Evolutionary conservation across 2,797 vertebrate species (phyloP).

Genomic region (Orientallactaga sibirica): DNA sequence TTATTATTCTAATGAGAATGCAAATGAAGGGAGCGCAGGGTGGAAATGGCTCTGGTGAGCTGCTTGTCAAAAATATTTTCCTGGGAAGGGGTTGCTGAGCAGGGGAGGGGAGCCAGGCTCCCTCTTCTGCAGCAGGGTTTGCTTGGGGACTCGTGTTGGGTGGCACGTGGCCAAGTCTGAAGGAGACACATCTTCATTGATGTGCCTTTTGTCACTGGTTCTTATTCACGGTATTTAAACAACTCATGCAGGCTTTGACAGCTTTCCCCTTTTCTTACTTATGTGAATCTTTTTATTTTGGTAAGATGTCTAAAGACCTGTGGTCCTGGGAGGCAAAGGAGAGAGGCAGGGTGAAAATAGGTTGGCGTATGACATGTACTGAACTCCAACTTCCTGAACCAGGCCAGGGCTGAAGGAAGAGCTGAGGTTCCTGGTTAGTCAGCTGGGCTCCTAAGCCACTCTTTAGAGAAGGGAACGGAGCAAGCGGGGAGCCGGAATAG

Average conservation of each 20-base stretch:
- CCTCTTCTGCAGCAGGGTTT: conserved; percentile 77
- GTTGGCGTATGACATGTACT: background rate
- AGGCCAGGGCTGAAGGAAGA: background rate
- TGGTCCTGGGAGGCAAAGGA: background rate
- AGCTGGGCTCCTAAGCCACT: conserved; percentile 5
- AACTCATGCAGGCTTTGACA: conserved; percentile 89
- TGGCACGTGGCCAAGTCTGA: conserved; percentile 90
- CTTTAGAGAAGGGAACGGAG: background rate
- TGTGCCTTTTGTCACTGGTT: conserved; percentile 86
- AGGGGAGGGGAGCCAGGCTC: conserved; percentile 73
- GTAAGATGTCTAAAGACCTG: conserved; percentile 64
- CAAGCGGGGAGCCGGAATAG: conserved; percentile 22
- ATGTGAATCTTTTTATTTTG: conserved; percentile 78
- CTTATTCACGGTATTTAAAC: conserved; percentile 87
- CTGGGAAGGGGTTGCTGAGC: conserved; percentile 78
- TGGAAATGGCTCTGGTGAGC: conserved; percentile 91
- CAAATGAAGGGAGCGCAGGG: conserved; percentile 92
- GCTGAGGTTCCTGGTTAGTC: conserved; percentile 51
- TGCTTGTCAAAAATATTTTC: conserved; percentile 92
- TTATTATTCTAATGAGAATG: conserved; percentile 95
- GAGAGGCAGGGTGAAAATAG: conserved; percentile 43
- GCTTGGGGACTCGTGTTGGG: conserved; percentile 87
- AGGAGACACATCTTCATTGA: conserved; percentile 89
- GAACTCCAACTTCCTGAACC: background rate
- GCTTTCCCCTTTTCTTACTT: conserved; percentile 81